phyloP scores from a whole-genome alignment of 2,888 invertebrate species.

The Dinocampus coccinellae region DNA sequence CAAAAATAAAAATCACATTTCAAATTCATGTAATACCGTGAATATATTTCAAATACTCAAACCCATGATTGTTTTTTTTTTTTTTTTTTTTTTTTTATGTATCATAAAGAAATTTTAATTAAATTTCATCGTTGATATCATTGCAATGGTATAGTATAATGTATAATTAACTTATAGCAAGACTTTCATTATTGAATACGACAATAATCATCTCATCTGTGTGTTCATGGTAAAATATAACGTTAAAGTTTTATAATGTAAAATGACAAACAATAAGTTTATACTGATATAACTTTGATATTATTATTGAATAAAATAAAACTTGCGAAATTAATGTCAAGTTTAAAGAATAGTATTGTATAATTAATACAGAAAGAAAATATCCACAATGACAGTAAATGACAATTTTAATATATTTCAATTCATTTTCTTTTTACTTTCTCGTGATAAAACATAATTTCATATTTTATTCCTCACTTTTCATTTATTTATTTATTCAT shows the following conservation, averaged over 20 bases:
- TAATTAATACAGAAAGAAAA: neutral
- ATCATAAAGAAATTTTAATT: neutral
- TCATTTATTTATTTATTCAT: neutral
- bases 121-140: neutral
- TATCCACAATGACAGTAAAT: neutral
- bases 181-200: neutral
- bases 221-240: neutral
- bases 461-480: neutral
- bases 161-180: neutral
- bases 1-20: neutral
- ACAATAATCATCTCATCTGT: neutral
- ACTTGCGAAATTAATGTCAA: conserved; percentile 8
- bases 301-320: conserved; percentile 31
- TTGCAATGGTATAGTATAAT: neutral
- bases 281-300: neutral
- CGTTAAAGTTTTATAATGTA: neutral
- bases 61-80: too few species aligned
- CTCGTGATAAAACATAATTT: neutral
- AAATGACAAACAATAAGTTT: neutral
- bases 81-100: too few species aligned
- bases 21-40: neutral
- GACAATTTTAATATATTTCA: neutral
- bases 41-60: too few species aligned
- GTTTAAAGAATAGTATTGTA: neutral
- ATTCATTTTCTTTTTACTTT: too few species aligned